Base-by-base conservation (phyloP, 1,140 invertebrate genomes). In the Pachypsylla venusta region DNA sequence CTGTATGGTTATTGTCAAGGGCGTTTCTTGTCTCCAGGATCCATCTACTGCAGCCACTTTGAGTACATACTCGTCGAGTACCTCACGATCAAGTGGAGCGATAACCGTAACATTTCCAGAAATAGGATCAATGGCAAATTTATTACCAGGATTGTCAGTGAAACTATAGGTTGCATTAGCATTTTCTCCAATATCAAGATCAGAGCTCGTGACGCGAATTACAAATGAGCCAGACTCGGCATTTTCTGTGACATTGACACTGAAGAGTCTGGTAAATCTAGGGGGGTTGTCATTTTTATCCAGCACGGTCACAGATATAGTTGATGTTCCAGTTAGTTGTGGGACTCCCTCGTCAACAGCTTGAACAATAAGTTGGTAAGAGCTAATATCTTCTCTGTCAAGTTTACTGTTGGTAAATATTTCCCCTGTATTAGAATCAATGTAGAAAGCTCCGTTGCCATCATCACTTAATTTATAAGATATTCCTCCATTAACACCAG, bases 201-300 rank as follows among this genome's bases (percentile, higher is more conserved):
- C 93, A 12, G 84, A 88, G 68, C 89, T 93, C 2, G 91, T 95
- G 0, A 98, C 86, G 68, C 80, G 80, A 55, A 97, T 87, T 0
- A 99, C 88, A 71, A 95, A 94, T 1, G 89, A 85, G 2, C 90
- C 93, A 40, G 94, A 80, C 62, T 89, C 86, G 0, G 89, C 82
- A 72, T 98, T 96, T 75, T 98, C 95, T 0, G 92, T 94, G 0
- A 98, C 89, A 68, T 94, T 94, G 0, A 92, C 87, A 66, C 86
- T 92, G 70, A 94, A 96, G 0, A 95, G 71, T 53, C 91, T 74
- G 0, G 91, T 94, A 69, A 98, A 98, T 61, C 86, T 77, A 0
- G 93, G 93, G 10, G 89, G 88, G 71, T 95, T 94, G 70, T 98
- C 93, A 73, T 98, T 97, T 70, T 92, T 92, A 68, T 97, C 92